Percentiles rank a stretch among this genome's conserved stretches.
These are phyloP conservation scores for Ectemnius cavifrons DNA, from an alignment of 2,888 invertebrate genomes.

Conservation along the genomic window DNA sequence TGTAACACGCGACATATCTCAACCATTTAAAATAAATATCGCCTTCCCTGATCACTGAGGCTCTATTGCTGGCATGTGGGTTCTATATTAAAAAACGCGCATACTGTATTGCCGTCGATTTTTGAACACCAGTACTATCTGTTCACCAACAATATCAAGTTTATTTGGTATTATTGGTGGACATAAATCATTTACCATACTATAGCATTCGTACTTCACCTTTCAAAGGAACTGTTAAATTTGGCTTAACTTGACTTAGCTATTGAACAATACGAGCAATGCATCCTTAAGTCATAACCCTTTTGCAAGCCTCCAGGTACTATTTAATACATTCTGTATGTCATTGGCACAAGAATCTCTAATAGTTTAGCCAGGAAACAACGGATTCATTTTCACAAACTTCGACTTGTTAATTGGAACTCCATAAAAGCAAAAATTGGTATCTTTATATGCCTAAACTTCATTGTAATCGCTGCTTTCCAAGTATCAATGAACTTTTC, in stretches of 20 bases:
- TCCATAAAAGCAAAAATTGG: neutral
- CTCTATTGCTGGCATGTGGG: neutral
- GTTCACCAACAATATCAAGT: no score
- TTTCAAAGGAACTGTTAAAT: constrained; percentile 42
- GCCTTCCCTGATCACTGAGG: neutral
- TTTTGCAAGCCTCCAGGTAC: neutral
- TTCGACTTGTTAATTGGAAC: constrained; percentile 19
- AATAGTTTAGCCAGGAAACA: neutral
- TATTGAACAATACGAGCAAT: constrained; percentile 2
- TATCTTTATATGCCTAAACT: no score
- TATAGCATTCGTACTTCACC: constrained; percentile 23
- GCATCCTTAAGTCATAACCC: neutral
- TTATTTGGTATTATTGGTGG: no score
- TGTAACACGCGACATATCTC: neutral
- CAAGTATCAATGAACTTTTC: no score
- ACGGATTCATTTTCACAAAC: constrained; percentile 1
- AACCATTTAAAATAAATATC: constrained; percentile 19
- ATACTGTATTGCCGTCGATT: no score
- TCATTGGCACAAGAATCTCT: constrained; percentile 8
- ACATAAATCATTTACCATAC: no score
- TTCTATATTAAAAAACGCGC: constrained; percentile 1
- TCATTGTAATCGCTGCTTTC: no score
- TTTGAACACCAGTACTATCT: no score
- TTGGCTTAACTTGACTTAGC: constrained; percentile 28
- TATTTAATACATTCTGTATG: no score